Evolutionary conservation across 2,113 vertebrate genomes (phyloP).

Genomic region (Porphyrio hochstetteri): DNA sequence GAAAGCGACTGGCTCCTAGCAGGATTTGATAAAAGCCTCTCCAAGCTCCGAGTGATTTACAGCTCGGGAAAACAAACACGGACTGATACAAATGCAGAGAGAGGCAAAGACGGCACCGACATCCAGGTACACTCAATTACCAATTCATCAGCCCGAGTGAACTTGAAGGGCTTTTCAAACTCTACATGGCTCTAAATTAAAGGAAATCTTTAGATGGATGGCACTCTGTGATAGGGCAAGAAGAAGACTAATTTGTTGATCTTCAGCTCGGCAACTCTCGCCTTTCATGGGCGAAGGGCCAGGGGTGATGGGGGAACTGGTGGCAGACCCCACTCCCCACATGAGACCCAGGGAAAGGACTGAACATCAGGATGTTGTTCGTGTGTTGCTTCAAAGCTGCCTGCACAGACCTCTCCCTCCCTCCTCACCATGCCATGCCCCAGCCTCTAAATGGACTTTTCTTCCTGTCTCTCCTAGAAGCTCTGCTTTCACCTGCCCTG

Average conservation of each 20-base stretch:
- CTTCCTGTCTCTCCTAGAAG: neutral
- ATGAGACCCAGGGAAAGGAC: neutral
- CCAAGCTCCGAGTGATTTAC: constrained; percentile 63
- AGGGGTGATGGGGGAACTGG: neutral
- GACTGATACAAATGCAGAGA: constrained; percentile 61
- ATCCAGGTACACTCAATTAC: constrained; percentile 66
- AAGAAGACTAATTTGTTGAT: constrained; percentile 12
- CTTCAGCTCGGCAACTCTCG: neutral
- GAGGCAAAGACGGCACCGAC: constrained; percentile 8
- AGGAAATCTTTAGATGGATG: constrained; percentile 56
- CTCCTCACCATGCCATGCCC: neutral
- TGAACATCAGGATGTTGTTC: neutral
- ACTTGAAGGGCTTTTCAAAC: constrained; percentile 68
- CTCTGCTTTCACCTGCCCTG: neutral
- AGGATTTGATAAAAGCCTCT: constrained; percentile 70
- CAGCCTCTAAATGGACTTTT: neutral
- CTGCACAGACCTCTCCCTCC: neutral
- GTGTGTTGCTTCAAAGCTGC: neutral
- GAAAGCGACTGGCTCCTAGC: constrained; percentile 29
- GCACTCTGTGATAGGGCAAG: neutral
- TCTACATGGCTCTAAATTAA: constrained; percentile 56
- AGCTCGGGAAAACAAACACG: constrained; percentile 62
- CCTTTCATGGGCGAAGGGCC: neutral
- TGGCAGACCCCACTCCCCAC: neutral
- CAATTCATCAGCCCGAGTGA: constrained; percentile 70